Evolutionary conservation across 2,113 vertebrate species (phyloP).

Genomic region (Siniperca knerii): DNA sequence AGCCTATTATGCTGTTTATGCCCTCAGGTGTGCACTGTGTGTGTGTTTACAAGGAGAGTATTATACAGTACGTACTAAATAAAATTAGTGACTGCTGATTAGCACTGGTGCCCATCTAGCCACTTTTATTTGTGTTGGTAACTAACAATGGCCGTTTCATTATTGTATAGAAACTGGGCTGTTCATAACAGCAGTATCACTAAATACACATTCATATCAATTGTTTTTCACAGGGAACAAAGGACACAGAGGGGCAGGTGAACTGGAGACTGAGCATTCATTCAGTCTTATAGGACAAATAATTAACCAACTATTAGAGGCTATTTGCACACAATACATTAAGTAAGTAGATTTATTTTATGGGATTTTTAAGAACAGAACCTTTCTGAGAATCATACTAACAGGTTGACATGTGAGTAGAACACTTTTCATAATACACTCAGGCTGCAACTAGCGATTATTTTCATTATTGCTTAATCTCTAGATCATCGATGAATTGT

Average conservation of each 20-base stretch:
- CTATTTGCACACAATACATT: background rate
- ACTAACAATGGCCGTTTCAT: conserved; percentile 29
- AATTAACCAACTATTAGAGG: background rate
- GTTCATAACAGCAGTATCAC: conserved; percentile 48
- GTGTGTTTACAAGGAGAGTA: background rate
- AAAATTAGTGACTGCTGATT: conserved; percentile 15
- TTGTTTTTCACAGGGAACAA: conserved; percentile 5
- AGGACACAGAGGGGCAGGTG: background rate
- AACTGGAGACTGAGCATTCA: background rate
- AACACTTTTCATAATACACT: no score
- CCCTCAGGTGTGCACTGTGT: background rate
- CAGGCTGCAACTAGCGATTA: background rate
- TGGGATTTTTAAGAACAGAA: background rate
- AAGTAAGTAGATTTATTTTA: background rate
- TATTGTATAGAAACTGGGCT: conserved; percentile 13
- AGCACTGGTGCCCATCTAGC: background rate
- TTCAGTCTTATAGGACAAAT: background rate
- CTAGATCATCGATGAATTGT: background rate
- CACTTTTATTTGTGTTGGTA: conserved; percentile 14
- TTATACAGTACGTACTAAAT: background rate
- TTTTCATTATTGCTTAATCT: background rate
- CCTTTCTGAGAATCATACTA: background rate
- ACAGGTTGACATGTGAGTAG: background rate
- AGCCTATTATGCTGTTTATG: background rate
- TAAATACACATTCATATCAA: conserved; percentile 64